A percentile compares a stretch with the other conserved stretches of the same genome.
phyloP scores from a whole-genome alignment of 2,113 vertebrate genomes.

The Erythrolamprus reginae region DNA sequence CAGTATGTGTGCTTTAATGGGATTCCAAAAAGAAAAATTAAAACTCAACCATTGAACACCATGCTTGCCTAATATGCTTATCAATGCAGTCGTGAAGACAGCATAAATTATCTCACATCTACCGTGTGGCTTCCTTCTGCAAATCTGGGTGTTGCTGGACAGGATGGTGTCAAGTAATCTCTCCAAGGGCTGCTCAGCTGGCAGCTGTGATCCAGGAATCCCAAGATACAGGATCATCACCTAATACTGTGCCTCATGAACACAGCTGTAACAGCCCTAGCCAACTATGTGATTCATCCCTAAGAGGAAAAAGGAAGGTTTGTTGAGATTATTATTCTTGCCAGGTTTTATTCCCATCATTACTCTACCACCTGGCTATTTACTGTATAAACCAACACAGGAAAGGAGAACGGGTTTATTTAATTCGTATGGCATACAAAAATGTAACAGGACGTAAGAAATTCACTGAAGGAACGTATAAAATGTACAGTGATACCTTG shows the following conservation, averaged over 20 bases:
- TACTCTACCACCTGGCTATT: neutral
- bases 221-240: conserved; percentile 7
- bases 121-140: neutral
- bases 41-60: too few species aligned
- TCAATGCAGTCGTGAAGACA: neutral
- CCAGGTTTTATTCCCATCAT: conserved; percentile 4
- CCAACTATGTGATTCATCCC: conserved; percentile 18
- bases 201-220: conserved; percentile 23
- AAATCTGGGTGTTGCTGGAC: neutral
- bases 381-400: neutral
- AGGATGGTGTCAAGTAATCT: neutral
- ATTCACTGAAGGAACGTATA: neutral
- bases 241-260: conserved; percentile 3
- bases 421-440: neutral
- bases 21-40: neutral
- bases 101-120: neutral
- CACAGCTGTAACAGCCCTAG: conserved; percentile 1
- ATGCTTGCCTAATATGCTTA: neutral
- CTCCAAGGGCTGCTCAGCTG: conserved; percentile 5
- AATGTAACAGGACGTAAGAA: neutral
- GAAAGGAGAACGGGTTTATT: neutral
- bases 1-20: neutral
- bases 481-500: too few species aligned
- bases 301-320: neutral
- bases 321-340: neutral